Evolutionary conservation across 2,797 vertebrate genomes (phyloP).

Genomic region (Mus spretus): DNA sequence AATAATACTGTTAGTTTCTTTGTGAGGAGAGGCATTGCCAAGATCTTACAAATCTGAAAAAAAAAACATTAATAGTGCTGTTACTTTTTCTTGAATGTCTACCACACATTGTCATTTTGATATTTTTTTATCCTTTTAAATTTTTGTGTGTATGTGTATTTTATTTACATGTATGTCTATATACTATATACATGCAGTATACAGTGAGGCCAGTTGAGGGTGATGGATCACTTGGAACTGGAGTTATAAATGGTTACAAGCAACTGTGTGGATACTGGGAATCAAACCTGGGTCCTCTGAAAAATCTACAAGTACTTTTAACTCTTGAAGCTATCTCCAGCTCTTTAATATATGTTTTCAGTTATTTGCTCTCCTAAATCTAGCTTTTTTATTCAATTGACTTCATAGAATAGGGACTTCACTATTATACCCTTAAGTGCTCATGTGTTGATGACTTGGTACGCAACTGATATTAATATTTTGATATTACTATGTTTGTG

Average conservation of each 20-base stretch:
- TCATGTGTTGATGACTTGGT: neutral
- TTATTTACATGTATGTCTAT: neutral
- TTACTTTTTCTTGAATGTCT: slow-evolving; percentile 48
- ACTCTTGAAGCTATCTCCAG: neutral
- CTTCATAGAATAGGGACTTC: slow-evolving; percentile 24
- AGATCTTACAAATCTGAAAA: neutral
- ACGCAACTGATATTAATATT: neutral
- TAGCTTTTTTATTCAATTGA: slow-evolving; percentile 44
- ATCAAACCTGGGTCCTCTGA: neutral
- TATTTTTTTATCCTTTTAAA: neutral
- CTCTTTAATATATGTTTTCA: neutral
- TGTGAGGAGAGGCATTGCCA: neutral
- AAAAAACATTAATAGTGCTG: neutral
- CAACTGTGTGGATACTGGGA: neutral
- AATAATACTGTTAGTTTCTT: slow-evolving; percentile 8
- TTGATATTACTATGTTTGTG: neutral
- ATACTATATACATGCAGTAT: too few relatives aligned
- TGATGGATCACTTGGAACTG: neutral
- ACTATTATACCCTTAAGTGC: neutral
- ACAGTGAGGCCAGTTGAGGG: neutral
- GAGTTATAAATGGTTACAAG: neutral
- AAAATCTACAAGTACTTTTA: neutral
- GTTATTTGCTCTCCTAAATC: slow-evolving; percentile 14
- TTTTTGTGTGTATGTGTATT: neutral
- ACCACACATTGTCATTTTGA: slow-evolving; percentile 3